Evolutionary conservation across 2,888 invertebrate species (phyloP), one percentile per base, ranked within the genome.

Genomic region (Sphecodes monilicornis): DNA sequence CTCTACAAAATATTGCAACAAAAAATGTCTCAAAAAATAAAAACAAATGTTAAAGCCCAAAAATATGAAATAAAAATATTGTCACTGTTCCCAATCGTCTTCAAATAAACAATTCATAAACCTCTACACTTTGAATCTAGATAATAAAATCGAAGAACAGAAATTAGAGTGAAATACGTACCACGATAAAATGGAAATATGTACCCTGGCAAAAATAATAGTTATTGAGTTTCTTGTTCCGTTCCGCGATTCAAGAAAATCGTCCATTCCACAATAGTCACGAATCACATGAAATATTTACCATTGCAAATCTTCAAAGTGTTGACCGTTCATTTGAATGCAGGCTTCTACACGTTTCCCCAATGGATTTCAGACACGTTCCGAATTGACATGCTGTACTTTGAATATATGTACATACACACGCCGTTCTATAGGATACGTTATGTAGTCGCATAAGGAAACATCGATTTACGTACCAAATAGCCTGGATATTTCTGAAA

Each of bases 381-480:
- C 50, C 54, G 43, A 54, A 71, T 76, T 80, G 68, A 39, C 68
- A 80, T 57, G 73, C 70, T 73, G 43, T 39, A 41, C 60, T 50
- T 68, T 78, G 64, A 13, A 57, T 72, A 76, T 57, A 57, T 72
- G 72, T 57, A 64, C 76, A 71, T 77, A 39, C 69, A 39, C 36
- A 68, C 39, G 68, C 13, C 39, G 68, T 68, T 68, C 39, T 68
- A 39, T 68, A n/a, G 68, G 68, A 68, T 68, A 39, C 39, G 68
- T 68, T 68, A 68, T 68, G 39, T 68, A 68, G 68, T 68, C 68
- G 39, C 68, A 68, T 36, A 68, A 68, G 68, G 68, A 68, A 68
- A 68, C 68, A 68, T 36, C 68, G 68, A 68, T 68, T 68, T 68
- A 68, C 68, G 39, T 68, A 39, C 68, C 68, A 68, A 68, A 39